Evolutionary conservation across 2,888 invertebrate species (phyloP).

Genomic region (Saturnia japonica): DNA sequence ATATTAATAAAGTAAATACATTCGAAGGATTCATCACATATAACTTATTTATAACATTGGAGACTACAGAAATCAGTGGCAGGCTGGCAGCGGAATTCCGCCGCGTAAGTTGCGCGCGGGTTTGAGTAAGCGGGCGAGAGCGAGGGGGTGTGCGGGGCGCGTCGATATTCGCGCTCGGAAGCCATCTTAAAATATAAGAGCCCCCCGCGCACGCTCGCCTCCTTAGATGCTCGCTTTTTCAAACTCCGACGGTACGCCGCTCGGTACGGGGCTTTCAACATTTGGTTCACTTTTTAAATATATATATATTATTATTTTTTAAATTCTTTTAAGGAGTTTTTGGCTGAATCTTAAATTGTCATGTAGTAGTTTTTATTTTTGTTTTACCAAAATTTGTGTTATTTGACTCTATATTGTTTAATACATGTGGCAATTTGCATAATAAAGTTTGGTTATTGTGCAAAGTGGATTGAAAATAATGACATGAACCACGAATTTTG

Average conservation of each 20-base stretch:
- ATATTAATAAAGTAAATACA: background rate
- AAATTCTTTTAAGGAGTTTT: background rate
- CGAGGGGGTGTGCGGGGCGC: conserved; percentile 53
- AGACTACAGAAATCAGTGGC: conserved; percentile 42
- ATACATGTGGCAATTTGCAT: no score
- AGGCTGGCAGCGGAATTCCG: conserved; percentile 52
- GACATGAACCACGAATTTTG: no score
- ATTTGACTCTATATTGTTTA: no score
- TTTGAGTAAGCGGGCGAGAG: conserved; percentile 38
- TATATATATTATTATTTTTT: no score
- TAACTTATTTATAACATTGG: conserved; percentile 1
- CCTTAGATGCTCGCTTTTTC: conserved; percentile 78
- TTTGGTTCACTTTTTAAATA: conserved; percentile 40
- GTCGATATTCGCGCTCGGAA: conserved; percentile 79
- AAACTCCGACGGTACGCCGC: conserved; percentile 56
- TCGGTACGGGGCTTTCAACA: conserved; percentile 54
- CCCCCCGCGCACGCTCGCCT: conserved; percentile 51
- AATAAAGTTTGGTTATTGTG: no score
- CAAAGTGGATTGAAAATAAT: no score
- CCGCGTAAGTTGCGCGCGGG: conserved; percentile 40
- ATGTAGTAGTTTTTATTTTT: no score
- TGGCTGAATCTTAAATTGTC: no score
- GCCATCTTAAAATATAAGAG: conserved; percentile 81
- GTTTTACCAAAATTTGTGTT: no score
- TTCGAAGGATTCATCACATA: background rate